Conservation (phyloP, 1,140 invertebrate genomes). For the Tetragnatha versicolor region DNA sequence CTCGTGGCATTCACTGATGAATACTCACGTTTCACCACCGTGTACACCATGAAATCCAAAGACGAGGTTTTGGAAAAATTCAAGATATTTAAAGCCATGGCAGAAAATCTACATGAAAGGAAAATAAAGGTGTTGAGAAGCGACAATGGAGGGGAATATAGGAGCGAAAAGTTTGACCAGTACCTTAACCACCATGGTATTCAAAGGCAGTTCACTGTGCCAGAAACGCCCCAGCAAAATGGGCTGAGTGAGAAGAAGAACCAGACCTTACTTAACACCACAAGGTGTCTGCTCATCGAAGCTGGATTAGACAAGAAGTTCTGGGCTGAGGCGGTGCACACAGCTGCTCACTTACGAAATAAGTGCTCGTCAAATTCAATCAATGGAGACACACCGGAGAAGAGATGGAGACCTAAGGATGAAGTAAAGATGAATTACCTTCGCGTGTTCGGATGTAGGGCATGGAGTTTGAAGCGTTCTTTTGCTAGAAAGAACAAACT, state of each 20-base stretch:
- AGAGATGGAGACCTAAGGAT: constrained; percentile 18
- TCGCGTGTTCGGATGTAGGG: not conserved
- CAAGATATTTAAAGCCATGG: constrained; percentile 3
- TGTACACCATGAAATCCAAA: not conserved
- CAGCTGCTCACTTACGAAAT: constrained; percentile 64
- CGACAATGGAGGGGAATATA: constrained; percentile 55
- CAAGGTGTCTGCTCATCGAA: constrained; percentile 62
- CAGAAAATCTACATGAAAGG: not conserved
- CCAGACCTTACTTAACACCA: constrained; percentile 63
- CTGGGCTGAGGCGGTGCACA: constrained; percentile 66
- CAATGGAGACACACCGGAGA: not conserved
- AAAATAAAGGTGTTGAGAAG: constrained; percentile 23
- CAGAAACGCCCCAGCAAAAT: constrained; percentile 67
- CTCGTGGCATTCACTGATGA: constrained; percentile 20
- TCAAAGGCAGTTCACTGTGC: constrained; percentile 64
- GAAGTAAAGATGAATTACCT: not conserved
- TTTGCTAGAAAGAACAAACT: not conserved
- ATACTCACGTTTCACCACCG: not conserved
- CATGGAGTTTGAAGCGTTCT: not conserved
- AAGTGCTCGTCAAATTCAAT: constrained; percentile 17
- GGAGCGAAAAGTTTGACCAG: constrained; percentile 22
- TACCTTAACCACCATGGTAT: constrained; percentile 61
- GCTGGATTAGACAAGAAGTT: constrained; percentile 61
- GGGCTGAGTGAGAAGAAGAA: constrained; percentile 66
- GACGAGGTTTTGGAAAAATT: not conserved